These are phyloP conservation scores for Colletes collaris DNA, from an alignment of 2,888 invertebrate species.

Conservation along the genomic window DNA sequence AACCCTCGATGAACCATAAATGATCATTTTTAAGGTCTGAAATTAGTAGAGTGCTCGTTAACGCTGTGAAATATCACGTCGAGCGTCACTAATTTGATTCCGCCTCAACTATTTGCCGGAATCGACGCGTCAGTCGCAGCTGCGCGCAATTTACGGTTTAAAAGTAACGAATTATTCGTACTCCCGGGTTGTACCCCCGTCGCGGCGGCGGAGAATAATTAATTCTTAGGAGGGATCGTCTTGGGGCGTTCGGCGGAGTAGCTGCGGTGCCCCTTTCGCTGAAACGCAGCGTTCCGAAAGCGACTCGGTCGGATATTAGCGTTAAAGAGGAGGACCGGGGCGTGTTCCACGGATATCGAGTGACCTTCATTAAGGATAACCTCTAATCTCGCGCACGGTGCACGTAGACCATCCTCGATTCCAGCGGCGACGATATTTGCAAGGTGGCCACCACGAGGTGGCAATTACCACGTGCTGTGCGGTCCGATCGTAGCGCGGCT, in stretches of 20 bases:
- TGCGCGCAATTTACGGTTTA: constrained; percentile 32
- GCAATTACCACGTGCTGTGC: constrained; percentile 54
- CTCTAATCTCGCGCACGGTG: constrained; percentile 40
- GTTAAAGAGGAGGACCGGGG: neutral
- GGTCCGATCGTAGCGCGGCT: constrained; percentile 33
- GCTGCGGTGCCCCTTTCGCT: neutral
- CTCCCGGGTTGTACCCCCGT: neutral
- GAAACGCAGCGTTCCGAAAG: neutral
- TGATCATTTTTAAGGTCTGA: too few species aligned
- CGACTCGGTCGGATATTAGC: constrained; percentile 17
- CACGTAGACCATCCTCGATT: constrained; percentile 25
- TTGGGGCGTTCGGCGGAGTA: neutral
- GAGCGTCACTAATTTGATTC: constrained; percentile 36
- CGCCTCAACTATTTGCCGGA: constrained; percentile 14
- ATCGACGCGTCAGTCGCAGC: constrained; percentile 49
- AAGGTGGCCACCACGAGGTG: constrained; percentile 55
- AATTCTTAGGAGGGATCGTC: constrained; percentile 19
- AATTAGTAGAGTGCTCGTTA: neutral
- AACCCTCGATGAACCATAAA: too few species aligned
- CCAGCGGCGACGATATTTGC: constrained; percentile 50
- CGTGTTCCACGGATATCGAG: constrained; percentile 5
- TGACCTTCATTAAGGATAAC: constrained; percentile 51
- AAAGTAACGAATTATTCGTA: constrained; percentile 44
- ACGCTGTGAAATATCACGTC: constrained; percentile 20
- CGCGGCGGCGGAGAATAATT: constrained; percentile 29